Conservation (phyloP, 2,113 vertebrate genomes). For the Columba janthina region DNA sequence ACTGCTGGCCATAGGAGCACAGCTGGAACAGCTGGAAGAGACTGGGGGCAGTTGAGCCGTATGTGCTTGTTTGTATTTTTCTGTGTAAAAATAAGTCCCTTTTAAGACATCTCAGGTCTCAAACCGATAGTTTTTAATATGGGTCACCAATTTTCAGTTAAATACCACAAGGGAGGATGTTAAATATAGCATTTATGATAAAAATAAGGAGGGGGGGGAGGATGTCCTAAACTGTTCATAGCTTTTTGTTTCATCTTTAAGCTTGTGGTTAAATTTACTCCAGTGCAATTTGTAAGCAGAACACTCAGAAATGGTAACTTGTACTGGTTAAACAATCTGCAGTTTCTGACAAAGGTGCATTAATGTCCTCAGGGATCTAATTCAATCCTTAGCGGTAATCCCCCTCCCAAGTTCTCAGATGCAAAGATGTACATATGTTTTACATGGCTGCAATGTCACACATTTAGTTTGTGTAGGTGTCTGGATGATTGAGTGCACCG, state of each 20-base stretch:
- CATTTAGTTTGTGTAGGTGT: background rate
- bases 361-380: background rate
- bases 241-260: background rate
- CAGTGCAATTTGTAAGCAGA: background rate
- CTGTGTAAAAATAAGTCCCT: background rate
- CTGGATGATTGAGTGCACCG: background rate
- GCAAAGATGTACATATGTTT: background rate
- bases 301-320: background rate
- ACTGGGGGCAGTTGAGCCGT: background rate
- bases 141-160: background rate
- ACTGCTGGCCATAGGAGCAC: background rate
- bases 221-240: background rate
- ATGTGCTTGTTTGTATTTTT: background rate
- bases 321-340: background rate
- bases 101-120: background rate
- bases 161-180: background rate
- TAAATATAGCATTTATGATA: background rate
- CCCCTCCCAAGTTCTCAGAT: background rate
- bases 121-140: background rate
- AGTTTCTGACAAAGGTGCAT: background rate
- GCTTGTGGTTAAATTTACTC: background rate
- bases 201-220: accelerated
- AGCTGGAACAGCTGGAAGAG: background rate
- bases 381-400: background rate
- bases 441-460: background rate